Evolutionary conservation across 2,113 vertebrate species (phyloP), one percentile per base, ranked within the genome.

Genomic region (Myxocyprinus asiaticus): DNA sequence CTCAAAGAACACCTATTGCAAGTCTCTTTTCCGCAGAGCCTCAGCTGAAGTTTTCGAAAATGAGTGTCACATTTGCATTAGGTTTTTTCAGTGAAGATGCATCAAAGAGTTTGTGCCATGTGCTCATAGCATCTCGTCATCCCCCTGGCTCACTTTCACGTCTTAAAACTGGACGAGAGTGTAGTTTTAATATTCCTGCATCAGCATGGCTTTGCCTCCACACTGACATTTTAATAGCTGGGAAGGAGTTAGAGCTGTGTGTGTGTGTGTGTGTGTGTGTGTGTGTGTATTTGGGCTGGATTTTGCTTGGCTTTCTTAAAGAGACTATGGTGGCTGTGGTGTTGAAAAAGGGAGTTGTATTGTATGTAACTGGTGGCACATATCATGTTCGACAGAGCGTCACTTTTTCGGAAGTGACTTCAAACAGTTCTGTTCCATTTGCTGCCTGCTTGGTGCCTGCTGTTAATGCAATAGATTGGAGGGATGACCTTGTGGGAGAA

Each of bases 171-270:
- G 58, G 43, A 74, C 63, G 55, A 45, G 22, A 64, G 69, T 43
- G 70, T 51, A 70, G 9, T 81, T 84, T 81, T 14, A 74, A 69
- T 17, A 56, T 59, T 83, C 53, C 33, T 47, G 65, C 56, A 43
- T 50, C 64, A 55, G 72, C 55, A 9, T 79, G 66, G 71, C 70
- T 75, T 64, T 75, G 7, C 42, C 48, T 62, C n/a, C 6, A 53
- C 58, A 79, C 4, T 77, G 55, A 63, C 63, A 47, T 77, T 77
- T 63, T 76, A 76, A 79, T 76, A 14, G 15, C n/a, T 56, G 14
- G 7, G 15, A 79, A 44, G 58, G 63, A 61, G 10, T 44, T 17
- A 42, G 61, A 71, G 67, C n/a, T 9, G 22, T 33, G 22, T 33
- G n/a, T 15, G 6, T 2, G 0, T 7, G 5, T 56, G 14, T 56